Conservation (phyloP, 2,113 vertebrate species). For the Anseranas semipalmata region DNA sequence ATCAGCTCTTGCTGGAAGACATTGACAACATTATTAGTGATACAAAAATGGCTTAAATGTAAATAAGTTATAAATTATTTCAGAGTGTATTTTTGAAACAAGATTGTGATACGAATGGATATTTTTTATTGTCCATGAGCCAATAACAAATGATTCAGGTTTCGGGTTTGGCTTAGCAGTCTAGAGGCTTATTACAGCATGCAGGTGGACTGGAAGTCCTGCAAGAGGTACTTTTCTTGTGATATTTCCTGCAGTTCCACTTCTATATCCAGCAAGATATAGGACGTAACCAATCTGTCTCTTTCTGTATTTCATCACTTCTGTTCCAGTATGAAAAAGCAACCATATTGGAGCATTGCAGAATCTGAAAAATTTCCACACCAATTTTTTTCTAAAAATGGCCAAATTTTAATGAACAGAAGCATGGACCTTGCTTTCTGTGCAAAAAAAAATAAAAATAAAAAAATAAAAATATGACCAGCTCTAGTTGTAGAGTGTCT, state of each 20-base stretch:
- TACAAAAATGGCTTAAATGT: not conserved
- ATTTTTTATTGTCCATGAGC: not conserved
- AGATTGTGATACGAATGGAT: not conserved
- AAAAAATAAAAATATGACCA: not conserved
- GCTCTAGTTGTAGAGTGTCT: not conserved
- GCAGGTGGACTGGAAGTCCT: not conserved
- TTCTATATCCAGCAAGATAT: not conserved
- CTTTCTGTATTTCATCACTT: not conserved
- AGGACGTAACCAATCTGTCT: not conserved
- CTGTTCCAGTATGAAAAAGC: not conserved
- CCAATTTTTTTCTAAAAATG: not conserved
- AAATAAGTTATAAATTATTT: not conserved
- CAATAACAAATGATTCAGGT: not conserved
- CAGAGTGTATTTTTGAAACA: not conserved
- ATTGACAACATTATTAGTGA: not conserved
- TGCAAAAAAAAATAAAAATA: not conserved
- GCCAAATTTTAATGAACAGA: not conserved
- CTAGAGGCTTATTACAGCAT: not conserved
- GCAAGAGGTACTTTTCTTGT: not conserved
- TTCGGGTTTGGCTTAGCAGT: not conserved
- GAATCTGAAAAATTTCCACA: not conserved
- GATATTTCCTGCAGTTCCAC: not conserved
- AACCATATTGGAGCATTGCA: not conserved
- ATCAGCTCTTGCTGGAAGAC: slow-evolving; percentile 93
- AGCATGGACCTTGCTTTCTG: not conserved